Conservation (phyloP, 2,888 invertebrate genomes). For the Crossocerus cetratus region DNA sequence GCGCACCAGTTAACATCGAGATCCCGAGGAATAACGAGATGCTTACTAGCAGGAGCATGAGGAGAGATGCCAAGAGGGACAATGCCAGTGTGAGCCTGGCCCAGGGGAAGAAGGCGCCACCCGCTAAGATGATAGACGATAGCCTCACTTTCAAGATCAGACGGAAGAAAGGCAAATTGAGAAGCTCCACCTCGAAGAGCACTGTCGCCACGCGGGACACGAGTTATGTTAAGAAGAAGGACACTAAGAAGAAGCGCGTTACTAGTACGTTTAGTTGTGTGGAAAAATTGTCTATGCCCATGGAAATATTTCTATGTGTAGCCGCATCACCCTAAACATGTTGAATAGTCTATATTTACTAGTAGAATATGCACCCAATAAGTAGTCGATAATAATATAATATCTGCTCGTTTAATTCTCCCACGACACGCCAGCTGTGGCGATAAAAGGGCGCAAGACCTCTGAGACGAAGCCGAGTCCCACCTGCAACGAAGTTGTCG, state of each 20-base stretch:
- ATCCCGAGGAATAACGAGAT: slow-evolving; percentile 8
- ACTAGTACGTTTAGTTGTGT: slow-evolving; percentile 43
- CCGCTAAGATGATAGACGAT: slow-evolving; percentile 50
- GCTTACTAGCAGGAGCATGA: slow-evolving; percentile 36
- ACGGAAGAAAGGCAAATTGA: slow-evolving; percentile 61
- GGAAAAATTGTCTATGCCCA: too few species aligned
- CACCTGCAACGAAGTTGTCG: slow-evolving; percentile 59
- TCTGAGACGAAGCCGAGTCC: too few species aligned
- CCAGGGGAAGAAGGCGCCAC: slow-evolving; percentile 40
- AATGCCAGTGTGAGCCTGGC: slow-evolving; percentile 32
- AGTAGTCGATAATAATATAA: background rate
- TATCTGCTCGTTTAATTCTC: too few species aligned
- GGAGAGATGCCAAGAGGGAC: slow-evolving; percentile 43
- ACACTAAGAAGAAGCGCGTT: slow-evolving; percentile 47
- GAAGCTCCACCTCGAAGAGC: slow-evolving; percentile 64
- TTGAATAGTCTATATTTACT: background rate
- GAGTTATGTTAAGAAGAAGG: slow-evolving; percentile 43
- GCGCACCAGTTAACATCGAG: background rate
- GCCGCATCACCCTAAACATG: too few species aligned
- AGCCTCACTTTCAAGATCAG: slow-evolving; percentile 53
- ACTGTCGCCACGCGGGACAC: slow-evolving; percentile 64
- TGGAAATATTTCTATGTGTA: too few species aligned
- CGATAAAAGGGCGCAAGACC: too few species aligned
- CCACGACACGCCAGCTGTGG: too few species aligned
- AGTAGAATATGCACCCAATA: slow-evolving; percentile 2